Evolutionary conservation across 2,797 vertebrate genomes (phyloP), one percentile per base, ranked within the genome.

Genomic region (Amniataba percoides): DNA sequence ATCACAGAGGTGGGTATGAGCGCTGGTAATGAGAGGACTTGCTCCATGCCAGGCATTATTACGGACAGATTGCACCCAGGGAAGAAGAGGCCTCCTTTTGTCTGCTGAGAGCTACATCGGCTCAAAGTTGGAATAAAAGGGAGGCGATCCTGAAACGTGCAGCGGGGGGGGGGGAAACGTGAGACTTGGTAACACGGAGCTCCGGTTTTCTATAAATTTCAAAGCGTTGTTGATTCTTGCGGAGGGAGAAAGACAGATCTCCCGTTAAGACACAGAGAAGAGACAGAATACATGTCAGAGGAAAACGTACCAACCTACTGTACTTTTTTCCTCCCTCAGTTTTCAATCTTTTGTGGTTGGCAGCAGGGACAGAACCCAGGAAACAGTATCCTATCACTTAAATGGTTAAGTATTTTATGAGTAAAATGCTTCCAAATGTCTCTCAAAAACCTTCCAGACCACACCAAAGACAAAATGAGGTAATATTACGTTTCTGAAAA

Each of bases 401-500:
- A 97, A 97, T 92, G 96, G 95, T 96, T 97, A 97, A 97, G 95
- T 94, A 96, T 96, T 98, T 97, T 96, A 97, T 96, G 95, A 96
- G 96, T 95, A 98, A 99, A 99, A 97, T 90, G 96, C 94, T 97
- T 98, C 97, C 97, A 98, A 98, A 98, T 99, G 96, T 97, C 97
- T 96, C 93, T 93, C 93, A 94, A 87, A 96, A 96, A 95, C 94
- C 93, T 96, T 97, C 96, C 96, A 97, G 97, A 97, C 96, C 96
- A 93, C 97, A 97, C 96, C 96, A 97, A 97, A 98, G 95, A 95
- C 88, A 93, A 93, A 95, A 96, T 97, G 96, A 96, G 93, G 94
- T 97, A 96, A 97, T 97, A 97, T 98, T 97, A 96, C 95, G 93
- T 97, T 97, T 97, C 96, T 90, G 88, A 93, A 94, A 96, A 93